Conservation (phyloP, 2,113 vertebrate species). For the Merops nubicus region DNA sequence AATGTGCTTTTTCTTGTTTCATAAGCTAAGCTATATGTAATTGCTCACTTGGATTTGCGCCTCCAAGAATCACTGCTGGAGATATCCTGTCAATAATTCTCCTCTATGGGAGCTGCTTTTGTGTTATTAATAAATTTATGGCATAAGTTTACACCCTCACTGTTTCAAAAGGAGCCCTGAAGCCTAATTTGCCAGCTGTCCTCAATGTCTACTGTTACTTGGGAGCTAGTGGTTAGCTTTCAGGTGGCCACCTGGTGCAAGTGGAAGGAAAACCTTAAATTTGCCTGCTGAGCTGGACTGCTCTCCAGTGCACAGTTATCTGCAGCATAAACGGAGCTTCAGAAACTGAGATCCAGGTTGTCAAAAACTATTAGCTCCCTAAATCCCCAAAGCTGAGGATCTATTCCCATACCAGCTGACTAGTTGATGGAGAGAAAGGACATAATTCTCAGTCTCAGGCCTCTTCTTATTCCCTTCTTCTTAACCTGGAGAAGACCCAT, state of each 20-base stretch:
- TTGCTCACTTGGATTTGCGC: not conserved
- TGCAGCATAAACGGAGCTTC: not conserved
- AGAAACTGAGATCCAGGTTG: not conserved
- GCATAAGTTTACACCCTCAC: not conserved
- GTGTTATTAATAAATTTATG: conserved; percentile 3
- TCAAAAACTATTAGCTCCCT: not conserved
- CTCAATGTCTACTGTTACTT: not conserved
- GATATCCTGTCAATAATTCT: not conserved
- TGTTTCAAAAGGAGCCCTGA: not conserved
- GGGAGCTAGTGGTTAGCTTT: not conserved
- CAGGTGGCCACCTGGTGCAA: not conserved
- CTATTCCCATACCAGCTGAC: not conserved
- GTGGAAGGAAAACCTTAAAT: not conserved
- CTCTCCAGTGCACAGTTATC: not conserved
- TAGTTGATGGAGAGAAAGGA: not conserved
- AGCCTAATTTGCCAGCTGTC: conserved; percentile 43
- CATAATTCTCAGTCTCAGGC: not conserved
- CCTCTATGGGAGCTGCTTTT: not conserved
- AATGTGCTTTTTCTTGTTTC: not conserved
- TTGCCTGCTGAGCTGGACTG: not conserved
- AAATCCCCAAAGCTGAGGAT: not conserved
- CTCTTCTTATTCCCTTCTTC: not conserved
- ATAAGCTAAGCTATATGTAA: not conserved
- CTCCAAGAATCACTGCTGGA: not conserved
- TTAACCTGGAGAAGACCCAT: not conserved